These are phyloP conservation scores for Esox lucius DNA, from an alignment of 2,797 vertebrate genomes.

Conservation along the genomic window DNA sequence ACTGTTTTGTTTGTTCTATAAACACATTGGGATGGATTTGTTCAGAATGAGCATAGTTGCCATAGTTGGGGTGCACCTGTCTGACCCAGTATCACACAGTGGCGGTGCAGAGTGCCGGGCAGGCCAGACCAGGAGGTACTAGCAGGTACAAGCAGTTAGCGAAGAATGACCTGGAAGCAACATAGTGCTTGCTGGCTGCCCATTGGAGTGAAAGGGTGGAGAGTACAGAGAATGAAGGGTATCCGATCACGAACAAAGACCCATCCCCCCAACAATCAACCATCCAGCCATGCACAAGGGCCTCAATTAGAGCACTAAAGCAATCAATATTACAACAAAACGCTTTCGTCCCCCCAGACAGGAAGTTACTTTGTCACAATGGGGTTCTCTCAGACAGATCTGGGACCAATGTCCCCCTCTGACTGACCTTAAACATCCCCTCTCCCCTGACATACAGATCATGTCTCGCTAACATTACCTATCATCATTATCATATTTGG, in stretches of 20 bases:
- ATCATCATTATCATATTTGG: neutral
- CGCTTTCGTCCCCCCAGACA: slow-evolving; percentile 50
- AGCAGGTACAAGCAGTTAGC: slow-evolving; percentile 24
- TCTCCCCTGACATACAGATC: neutral
- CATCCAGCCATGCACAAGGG: slow-evolving; percentile 38
- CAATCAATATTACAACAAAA: slow-evolving; percentile 62
- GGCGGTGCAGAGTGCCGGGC: neutral
- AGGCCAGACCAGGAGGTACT: slow-evolving; percentile 9
- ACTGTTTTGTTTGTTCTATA: slow-evolving; percentile 14
- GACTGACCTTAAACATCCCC: slow-evolving; percentile 6
- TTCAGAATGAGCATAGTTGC: slow-evolving; percentile 25
- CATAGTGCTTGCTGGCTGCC: slow-evolving; percentile 26
- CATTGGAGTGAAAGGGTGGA: slow-evolving; percentile 19
- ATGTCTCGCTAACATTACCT: neutral
- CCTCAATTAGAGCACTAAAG: slow-evolving; percentile 60
- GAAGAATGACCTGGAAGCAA: slow-evolving; percentile 50
- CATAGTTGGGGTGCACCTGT: slow-evolving; percentile 34
- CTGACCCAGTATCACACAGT: slow-evolving; percentile 35
- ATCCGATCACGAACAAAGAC: neutral
- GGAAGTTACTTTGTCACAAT: slow-evolving; percentile 49
- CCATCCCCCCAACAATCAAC: slow-evolving; percentile 28
- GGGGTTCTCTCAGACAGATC: slow-evolving; percentile 37
- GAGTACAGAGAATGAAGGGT: slow-evolving; percentile 3
- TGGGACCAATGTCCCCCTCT: neutral
- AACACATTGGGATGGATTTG: slow-evolving; percentile 33